Evolutionary conservation across 2,888 invertebrate genomes (phyloP).

Genomic region (Pharmacophagus antenor): DNA sequence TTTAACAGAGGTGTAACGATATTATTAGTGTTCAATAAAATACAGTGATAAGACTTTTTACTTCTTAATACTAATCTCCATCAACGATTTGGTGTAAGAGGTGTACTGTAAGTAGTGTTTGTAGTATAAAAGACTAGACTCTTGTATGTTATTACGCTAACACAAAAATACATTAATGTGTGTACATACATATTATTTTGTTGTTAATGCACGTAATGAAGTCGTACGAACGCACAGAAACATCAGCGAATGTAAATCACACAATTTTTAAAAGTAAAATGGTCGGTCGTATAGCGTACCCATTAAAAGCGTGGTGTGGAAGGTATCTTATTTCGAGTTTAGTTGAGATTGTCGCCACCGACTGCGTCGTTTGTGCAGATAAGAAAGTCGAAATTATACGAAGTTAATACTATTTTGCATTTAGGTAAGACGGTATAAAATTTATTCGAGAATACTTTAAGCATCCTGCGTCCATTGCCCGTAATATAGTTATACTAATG

Average conservation of each 20-base stretch:
- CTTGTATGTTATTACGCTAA: background rate
- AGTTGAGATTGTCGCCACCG: constrained; percentile 39
- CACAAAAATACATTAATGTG: too few relatives aligned
- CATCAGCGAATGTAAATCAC: background rate
- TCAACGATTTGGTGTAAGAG: background rate
- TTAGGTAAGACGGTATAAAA: constrained; percentile 53
- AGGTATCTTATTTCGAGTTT: constrained; percentile 34
- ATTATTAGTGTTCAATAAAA: background rate
- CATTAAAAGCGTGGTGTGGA: constrained; percentile 30
- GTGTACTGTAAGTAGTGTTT: background rate
- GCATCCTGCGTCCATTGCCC: constrained; percentile 32
- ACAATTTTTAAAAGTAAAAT: background rate
- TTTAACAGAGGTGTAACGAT: background rate
- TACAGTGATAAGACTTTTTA: background rate
- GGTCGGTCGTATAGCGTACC: constrained; percentile 31
- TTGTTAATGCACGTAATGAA: too few relatives aligned
- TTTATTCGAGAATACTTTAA: constrained; percentile 50
- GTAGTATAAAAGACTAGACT: too few relatives aligned
- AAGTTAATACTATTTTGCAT: constrained; percentile 60
- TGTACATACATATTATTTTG: too few relatives aligned
- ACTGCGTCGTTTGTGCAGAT: constrained; percentile 50
- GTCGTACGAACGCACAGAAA: too few relatives aligned
- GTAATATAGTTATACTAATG: constrained; percentile 33
- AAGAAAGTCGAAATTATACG: constrained; percentile 59
- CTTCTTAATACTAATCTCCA: background rate